Evolutionary conservation across 37 sponge, comb jelly and placozoan genomes (phyloP).

Genomic region (Amphimedon queenslandica): DNA sequence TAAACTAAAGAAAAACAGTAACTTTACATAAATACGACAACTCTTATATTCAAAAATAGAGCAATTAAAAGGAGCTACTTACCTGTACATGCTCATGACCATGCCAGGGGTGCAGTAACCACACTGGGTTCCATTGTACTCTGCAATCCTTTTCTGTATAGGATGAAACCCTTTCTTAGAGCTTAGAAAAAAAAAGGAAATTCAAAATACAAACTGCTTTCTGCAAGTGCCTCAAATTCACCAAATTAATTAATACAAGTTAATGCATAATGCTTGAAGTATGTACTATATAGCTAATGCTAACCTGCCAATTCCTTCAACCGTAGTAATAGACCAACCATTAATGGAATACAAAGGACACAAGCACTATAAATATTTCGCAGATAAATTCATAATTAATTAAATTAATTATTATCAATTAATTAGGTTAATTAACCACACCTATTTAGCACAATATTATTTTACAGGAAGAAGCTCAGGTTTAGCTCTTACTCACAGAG

Average conservation of each 20-base stretch:
- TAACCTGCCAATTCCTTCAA: constrained; percentile 74
- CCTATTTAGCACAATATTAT: too few species aligned
- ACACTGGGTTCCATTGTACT: constrained; percentile 61
- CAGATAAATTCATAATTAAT: neutral
- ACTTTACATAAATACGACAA: neutral
- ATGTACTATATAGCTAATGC: too few species aligned
- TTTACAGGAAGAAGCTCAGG: neutral
- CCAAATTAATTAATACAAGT: neutral
- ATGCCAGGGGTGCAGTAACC: constrained; percentile 67
- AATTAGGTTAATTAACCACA: too few species aligned
- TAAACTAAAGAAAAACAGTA: neutral
- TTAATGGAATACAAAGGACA: constrained; percentile 66
- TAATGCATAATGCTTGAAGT: neutral
- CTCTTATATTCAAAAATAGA: too few species aligned
- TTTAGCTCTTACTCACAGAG: constrained; percentile 37
- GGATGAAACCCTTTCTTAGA: constrained; percentile 16
- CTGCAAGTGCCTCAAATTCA: too few species aligned
- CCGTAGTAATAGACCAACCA: constrained; percentile 72
- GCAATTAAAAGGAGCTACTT: neutral
- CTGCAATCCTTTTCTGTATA: constrained; percentile 33
- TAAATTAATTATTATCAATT: neutral
- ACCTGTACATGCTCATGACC: constrained; percentile 77
- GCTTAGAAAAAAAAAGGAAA: neutral
- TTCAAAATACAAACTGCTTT: neutral
- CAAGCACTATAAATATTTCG: constrained; percentile 28